phyloP scores from a whole-genome alignment of 2,113 vertebrate species.

The Apodemus sylvaticus region DNA sequence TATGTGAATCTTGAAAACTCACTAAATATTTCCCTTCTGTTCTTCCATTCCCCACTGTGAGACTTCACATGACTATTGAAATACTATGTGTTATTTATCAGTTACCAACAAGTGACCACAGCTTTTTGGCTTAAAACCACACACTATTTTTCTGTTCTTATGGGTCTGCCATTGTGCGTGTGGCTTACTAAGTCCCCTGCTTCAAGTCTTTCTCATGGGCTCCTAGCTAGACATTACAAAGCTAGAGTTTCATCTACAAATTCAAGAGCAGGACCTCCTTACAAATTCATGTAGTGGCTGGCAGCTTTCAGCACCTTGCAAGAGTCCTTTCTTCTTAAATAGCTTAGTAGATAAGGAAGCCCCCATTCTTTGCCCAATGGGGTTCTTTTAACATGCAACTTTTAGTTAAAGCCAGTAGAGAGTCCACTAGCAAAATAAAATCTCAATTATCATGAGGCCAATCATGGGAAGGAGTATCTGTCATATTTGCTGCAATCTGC shows the following conservation, averaged over 20 bases:
- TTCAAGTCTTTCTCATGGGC: background rate
- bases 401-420: background rate
- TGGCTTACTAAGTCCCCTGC: background rate
- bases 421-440: background rate
- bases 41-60: background rate
- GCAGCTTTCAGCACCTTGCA: background rate
- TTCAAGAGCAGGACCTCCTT: background rate
- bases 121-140: background rate
- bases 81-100: background rate
- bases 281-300: background rate
- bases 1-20: constrained; percentile 17
- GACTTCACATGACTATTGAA: background rate
- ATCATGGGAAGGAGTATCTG: background rate
- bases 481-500: background rate
- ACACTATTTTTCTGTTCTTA: background rate
- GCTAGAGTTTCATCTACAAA: background rate
- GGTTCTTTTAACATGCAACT: background rate
- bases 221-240: background rate
- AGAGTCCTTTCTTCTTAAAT: background rate
- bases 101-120: background rate
- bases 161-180: background rate
- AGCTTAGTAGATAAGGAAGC: background rate
- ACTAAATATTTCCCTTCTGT: background rate
- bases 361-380: background rate
- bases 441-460: background rate